A percentile compares a stretch with the other conserved stretches of the same genome.
Conservation (phyloP, 2,113 vertebrate genomes). For the Macroglossus sobrinus region DNA sequence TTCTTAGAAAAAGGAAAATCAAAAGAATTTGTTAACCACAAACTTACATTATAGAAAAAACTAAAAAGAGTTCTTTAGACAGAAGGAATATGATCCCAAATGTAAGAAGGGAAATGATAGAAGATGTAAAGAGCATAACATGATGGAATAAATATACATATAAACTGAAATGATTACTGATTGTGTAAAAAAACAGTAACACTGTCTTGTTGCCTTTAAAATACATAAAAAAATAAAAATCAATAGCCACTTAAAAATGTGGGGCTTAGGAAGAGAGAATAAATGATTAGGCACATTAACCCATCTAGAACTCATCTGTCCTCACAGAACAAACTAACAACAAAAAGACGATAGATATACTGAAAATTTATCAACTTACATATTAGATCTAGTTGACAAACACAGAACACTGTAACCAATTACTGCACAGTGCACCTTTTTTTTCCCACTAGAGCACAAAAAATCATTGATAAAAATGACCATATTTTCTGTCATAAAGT, state of each 20-base stretch:
- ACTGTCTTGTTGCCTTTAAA: neutral
- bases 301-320: neutral
- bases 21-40: neutral
- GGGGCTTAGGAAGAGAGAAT: neutral
- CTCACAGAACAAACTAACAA: neutral
- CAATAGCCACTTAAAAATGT: neutral
- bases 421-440: neutral
- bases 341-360: neutral
- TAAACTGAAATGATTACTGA: neutral
- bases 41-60: neutral
- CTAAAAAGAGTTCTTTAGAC: neutral
- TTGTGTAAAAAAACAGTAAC: neutral
- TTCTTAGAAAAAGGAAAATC: neutral
- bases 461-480: neutral
- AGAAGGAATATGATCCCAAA: neutral
- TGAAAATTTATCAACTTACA: neutral
- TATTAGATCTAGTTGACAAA: neutral
- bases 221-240: neutral
- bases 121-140: neutral
- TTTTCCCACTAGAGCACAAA: neutral
- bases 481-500: neutral
- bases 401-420: neutral
- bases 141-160: neutral
- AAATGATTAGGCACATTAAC: neutral
- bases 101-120: neutral